A percentile compares a stretch with the other conserved stretches of the same genome.
Evolutionary conservation across 92 coral and sea anemone species (phyloP).

Genomic region (Zoanthus sociatus): DNA sequence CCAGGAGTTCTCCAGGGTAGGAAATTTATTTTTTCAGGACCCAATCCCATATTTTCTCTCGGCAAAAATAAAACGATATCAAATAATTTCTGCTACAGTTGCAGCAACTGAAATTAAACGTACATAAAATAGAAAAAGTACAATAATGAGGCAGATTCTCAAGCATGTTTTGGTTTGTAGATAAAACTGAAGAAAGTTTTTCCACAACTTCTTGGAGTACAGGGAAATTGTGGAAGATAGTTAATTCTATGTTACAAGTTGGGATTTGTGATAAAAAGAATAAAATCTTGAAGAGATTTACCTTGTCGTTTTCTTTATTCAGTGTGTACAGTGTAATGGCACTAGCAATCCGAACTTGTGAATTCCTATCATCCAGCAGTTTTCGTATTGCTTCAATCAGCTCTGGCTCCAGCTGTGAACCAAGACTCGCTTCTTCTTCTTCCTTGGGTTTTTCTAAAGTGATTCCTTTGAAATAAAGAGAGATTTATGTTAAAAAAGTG

Average conservation of each 20-base stretch:
- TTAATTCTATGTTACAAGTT: neutral
- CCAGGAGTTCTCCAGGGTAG: too few relatives aligned
- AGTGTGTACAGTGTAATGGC: slow-evolving; percentile 89
- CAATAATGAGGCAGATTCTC: too few relatives aligned
- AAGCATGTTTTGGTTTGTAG: too few relatives aligned
- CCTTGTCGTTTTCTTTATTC: slow-evolving; percentile 78
- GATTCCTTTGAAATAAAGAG: slow-evolving; percentile 59
- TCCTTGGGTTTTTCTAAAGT: slow-evolving; percentile 71
- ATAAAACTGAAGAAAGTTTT: too few relatives aligned
- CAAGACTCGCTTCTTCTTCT: slow-evolving; percentile 61
- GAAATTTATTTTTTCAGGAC: too few relatives aligned
- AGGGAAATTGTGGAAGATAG: neutral
- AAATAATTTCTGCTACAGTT: too few relatives aligned
- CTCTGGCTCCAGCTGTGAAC: slow-evolving; percentile 85
- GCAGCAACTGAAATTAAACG: too few relatives aligned
- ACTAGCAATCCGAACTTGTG: slow-evolving; percentile 94
- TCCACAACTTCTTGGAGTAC: too few relatives aligned
- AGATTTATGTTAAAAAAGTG: neutral
- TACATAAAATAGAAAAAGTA: too few relatives aligned
- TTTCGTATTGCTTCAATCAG: slow-evolving; percentile 74
- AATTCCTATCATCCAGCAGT: slow-evolving; percentile 79
- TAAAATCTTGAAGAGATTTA: neutral
- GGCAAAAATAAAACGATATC: too few relatives aligned
- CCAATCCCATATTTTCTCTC: too few relatives aligned
- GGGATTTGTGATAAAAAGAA: neutral